Percentiles rank a stretch among this genome's conserved stretches.
Evolutionary conservation across 2,888 invertebrate species (phyloP).

Genomic region (Orchestes rusci): DNA sequence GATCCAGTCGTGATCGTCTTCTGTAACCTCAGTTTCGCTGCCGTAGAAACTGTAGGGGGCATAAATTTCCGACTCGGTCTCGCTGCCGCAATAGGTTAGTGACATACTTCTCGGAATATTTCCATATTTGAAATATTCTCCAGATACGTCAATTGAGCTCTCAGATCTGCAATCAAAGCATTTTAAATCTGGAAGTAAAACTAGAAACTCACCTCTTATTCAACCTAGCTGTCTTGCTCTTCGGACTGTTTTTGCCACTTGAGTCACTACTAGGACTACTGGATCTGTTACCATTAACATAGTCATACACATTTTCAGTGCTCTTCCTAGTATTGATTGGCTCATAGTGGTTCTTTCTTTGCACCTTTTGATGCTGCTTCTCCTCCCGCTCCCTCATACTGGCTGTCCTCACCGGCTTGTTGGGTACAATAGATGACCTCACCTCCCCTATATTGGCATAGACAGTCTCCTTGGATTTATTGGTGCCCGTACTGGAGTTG

Average conservation of each 20-base stretch:
- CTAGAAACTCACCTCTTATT: slow-evolving; percentile 30
- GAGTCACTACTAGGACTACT: slow-evolving; percentile 63
- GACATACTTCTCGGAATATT: slow-evolving; percentile 58
- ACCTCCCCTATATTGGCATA: slow-evolving; percentile 73
- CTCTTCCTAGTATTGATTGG: slow-evolving; percentile 33
- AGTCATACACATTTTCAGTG: slow-evolving; percentile 57
- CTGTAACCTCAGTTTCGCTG: slow-evolving; percentile 50
- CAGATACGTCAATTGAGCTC: slow-evolving; percentile 46
- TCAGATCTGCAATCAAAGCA: slow-evolving; percentile 41
- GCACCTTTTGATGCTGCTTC: slow-evolving; percentile 48
- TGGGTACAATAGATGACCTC: slow-evolving; percentile 67
- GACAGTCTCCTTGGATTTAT: slow-evolving; percentile 49
- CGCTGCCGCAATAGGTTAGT: slow-evolving; percentile 75
- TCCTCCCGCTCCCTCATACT: slow-evolving; percentile 77
- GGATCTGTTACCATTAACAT: slow-evolving; percentile 56
- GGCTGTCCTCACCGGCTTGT: slow-evolving; percentile 77
- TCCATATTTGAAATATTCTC: slow-evolving; percentile 55
- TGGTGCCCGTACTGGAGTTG: slow-evolving; percentile 16
- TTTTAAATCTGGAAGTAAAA: not conserved
- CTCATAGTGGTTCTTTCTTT: slow-evolving; percentile 36
- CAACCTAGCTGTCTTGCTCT: slow-evolving; percentile 36
- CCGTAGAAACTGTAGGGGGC: slow-evolving; percentile 73
- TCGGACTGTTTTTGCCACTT: slow-evolving; percentile 45
- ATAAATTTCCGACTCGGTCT: slow-evolving; percentile 77
- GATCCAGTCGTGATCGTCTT: slow-evolving; percentile 48